These are phyloP conservation scores for Meleagris gallopavo DNA, from an alignment of 2,113 vertebrate species.

Conservation along the genomic window DNA sequence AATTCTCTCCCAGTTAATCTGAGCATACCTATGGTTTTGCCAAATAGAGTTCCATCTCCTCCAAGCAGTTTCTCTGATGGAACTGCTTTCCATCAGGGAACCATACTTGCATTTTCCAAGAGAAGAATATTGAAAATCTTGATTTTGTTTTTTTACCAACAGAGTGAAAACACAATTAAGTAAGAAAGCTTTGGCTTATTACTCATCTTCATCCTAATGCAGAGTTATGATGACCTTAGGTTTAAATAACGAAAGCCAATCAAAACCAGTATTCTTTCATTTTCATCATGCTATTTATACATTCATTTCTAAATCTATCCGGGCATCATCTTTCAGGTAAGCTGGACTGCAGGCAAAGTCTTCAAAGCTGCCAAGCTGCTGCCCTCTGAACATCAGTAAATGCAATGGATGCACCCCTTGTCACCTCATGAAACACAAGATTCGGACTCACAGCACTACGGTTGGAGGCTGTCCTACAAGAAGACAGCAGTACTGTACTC, in stretches of 20 bases:
- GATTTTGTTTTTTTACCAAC: neutral
- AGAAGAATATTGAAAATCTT: neutral
- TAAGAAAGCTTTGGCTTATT: too few relatives aligned
- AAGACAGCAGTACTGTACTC: fast-evolving
- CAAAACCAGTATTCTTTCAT: too few relatives aligned
- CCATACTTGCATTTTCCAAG: neutral
- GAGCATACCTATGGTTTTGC: fast-evolving
- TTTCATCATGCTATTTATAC: too few relatives aligned
- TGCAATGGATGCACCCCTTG: fast-evolving
- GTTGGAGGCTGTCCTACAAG: neutral
- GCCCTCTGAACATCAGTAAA: neutral
- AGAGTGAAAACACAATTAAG: neutral
- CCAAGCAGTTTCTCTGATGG: neutral
- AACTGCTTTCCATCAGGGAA: neutral
- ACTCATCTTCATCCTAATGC: too few relatives aligned
- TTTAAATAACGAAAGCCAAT: too few relatives aligned
- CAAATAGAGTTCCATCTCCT: neutral
- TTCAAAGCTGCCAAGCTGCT: neutral
- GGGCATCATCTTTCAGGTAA: neutral
- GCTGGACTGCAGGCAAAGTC: neutral
- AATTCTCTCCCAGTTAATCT: neutral
- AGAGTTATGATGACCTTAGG: too few relatives aligned
- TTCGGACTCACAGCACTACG: fast-evolving
- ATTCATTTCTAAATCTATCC: neutral
- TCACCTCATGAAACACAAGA: neutral